Percentiles rank a stretch among this genome's conserved stretches.
phyloP scores from a whole-genome alignment of 2,888 invertebrate species.

The Choristoneura rosaceana region DNA sequence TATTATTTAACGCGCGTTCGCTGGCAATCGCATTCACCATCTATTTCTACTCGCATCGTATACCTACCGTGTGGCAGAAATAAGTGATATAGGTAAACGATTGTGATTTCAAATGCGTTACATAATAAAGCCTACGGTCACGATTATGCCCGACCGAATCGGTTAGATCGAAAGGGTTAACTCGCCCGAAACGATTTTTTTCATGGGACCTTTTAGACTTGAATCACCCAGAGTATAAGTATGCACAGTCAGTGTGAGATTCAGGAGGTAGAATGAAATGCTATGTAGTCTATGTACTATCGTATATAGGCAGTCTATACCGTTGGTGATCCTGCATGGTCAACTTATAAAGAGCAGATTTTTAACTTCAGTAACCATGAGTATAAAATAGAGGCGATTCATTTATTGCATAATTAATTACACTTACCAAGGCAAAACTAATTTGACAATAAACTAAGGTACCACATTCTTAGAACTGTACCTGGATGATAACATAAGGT shows the following conservation, averaged over 20 bases:
- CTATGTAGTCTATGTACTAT: background rate
- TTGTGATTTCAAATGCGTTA: no score
- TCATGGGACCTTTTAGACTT: background rate
- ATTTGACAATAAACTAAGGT: constrained; percentile 61
- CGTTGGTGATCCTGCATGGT: background rate
- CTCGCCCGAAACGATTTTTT: background rate
- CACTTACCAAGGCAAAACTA: constrained; percentile 51
- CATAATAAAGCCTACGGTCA: no score
- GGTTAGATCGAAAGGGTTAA: no score
- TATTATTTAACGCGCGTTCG: no score
- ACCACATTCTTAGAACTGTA: constrained; percentile 74
- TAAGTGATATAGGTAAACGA: no score
- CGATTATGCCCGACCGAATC: no score
- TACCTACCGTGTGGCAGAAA: no score
- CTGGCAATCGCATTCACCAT: no score
- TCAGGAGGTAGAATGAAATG: background rate
- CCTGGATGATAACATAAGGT: constrained; percentile 63
- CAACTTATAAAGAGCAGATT: constrained; percentile 26
- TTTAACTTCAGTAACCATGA: constrained; percentile 25
- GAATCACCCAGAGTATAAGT: background rate
- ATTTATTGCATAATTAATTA: constrained; percentile 29
- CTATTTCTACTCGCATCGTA: no score
- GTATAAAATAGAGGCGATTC: constrained; percentile 22
- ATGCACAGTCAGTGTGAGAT: no score
- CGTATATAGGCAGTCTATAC: background rate